phyloP scores from a whole-genome alignment of 2,888 invertebrate species.

The Deroplatys truncata region DNA sequence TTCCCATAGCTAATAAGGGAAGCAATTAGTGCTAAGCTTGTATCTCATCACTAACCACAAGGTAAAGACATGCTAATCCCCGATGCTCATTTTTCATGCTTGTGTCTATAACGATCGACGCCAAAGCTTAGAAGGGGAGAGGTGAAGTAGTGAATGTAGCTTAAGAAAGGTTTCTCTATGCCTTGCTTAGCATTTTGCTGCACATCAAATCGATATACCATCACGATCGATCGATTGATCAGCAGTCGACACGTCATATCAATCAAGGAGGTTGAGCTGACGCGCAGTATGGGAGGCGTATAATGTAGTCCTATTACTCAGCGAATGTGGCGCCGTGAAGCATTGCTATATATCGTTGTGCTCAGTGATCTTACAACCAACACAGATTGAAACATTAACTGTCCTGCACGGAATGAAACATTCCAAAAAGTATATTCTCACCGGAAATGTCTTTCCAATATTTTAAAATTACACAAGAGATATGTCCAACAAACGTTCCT shows the following conservation, averaged over 20 bases:
- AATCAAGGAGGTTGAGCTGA: background rate
- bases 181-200: background rate
- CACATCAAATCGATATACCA: background rate
- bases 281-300: background rate
- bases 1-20: too few relatives aligned
- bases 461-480: too few relatives aligned
- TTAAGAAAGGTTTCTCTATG: background rate
- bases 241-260: conserved; percentile 6
- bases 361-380: too few relatives aligned
- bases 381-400: too few relatives aligned
- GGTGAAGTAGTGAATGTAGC: background rate
- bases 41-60: background rate
- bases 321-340: background rate
- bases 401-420: too few relatives aligned
- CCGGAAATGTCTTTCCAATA: too few relatives aligned
- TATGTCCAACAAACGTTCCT: too few relatives aligned
- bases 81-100: background rate
- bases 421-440: too few relatives aligned
- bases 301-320: background rate
- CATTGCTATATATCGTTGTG: background rate
- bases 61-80: background rate
- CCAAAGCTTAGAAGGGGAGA: background rate
- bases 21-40: too few relatives aligned
- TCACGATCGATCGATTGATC: background rate
- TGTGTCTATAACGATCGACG: background rate